These are phyloP conservation scores for Xerus rutilus DNA, from an alignment of 2,797 vertebrate genomes.

Conservation along the genomic window DNA sequence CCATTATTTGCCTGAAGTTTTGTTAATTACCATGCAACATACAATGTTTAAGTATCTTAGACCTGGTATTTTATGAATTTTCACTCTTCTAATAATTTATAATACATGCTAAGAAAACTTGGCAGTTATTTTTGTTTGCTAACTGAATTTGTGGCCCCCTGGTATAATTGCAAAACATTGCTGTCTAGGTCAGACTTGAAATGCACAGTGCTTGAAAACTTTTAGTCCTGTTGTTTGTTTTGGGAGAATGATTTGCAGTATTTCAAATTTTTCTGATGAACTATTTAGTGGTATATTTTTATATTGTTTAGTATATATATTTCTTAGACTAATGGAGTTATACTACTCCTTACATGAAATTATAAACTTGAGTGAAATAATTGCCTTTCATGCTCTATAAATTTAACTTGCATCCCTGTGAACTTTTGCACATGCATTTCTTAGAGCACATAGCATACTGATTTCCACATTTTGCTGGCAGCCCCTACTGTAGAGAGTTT, in stretches of 20 bases:
- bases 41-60: background rate
- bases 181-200: background rate
- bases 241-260: background rate
- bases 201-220: background rate
- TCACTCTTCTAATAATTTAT: background rate
- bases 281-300: background rate
- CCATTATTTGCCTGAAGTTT: background rate
- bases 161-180: background rate
- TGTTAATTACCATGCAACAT: background rate
- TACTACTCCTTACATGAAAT: background rate
- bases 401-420: background rate
- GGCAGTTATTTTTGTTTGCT: background rate
- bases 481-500: background rate
- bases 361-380: background rate
- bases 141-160: background rate
- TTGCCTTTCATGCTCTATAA: background rate
- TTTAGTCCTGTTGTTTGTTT: conserved; percentile 6
- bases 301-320: background rate
- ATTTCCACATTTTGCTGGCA: background rate
- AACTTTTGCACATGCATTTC: background rate
- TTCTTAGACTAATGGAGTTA: background rate
- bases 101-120: background rate
- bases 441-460: background rate
- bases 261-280: conserved; percentile 18
- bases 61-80: background rate